Base-by-base conservation (phyloP, 2,888 invertebrate genomes). In the Cyclophora albipunctata region DNA sequence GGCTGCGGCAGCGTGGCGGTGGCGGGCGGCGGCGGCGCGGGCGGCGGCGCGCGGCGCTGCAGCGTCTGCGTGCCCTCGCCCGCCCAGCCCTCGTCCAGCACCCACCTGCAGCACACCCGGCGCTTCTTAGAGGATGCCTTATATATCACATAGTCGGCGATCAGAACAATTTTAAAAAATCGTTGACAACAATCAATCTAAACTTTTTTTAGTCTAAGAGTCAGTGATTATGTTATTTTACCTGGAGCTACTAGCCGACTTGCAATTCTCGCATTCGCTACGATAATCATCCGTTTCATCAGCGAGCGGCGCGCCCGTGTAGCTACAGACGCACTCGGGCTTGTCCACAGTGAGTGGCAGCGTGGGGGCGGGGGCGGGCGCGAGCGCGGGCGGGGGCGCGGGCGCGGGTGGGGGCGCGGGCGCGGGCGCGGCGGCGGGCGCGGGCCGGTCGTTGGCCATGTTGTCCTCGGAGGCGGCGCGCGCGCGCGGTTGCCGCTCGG, bases 261-360 rank as follows among this genome's bases (percentile, higher is more conserved):
- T 95, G 83, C 95, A 95, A 85, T 95, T 95, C 81, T 95, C 95
- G 80, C 95, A 95, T 81, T 95, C 95, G 80, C 93, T 94, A 62
- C 95, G 90, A 74, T 94, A 94, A 77, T 94, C 94, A 70, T 94
- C 94, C 46, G 91, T 90, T 49, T 91, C 91, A 58, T 81, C 76
- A 59, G 62, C 64, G 44, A 76, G 74, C 46, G 78, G 67, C 49
- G 71, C 77, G 41, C 70, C 56, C 53, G 74, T 77, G 71, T 89
- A 89, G 63, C 86, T 87, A 67, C 89, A 89, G 56, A 75, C 88
- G 69, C 89, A 89, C 45, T 85, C 85, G 40, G 89, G 89, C 89
- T 86, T 81, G 51, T 88, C 87, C 0, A 85, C 80, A 3, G 86
- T 86, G 50, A 85, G 81, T n/a, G 87, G 87, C 34, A 87, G 64